A percentile compares a stretch with the other conserved stretches of the same genome.
phyloP scores from a whole-genome alignment of 2,888 invertebrate species.

The Saturnia pavonia region DNA sequence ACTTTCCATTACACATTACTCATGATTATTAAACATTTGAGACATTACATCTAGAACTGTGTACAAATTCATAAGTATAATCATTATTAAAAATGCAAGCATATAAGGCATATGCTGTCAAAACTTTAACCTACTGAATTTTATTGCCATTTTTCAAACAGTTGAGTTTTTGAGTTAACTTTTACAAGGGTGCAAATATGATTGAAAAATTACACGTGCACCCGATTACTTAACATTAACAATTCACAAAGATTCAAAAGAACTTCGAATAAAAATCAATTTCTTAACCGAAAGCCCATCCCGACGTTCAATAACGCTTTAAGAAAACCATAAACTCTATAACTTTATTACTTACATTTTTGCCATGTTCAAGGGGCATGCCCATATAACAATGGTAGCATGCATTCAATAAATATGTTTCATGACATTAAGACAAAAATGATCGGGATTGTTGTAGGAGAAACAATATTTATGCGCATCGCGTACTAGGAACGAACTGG shows the following conservation, averaged over 20 bases:
- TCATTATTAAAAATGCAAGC: too few species aligned
- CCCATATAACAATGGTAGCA: constrained; percentile 56
- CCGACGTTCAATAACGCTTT: constrained; percentile 2
- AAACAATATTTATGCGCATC: constrained; percentile 66
- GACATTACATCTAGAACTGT: too few species aligned
- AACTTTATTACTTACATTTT: constrained; percentile 35
- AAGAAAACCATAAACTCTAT: constrained; percentile 31
- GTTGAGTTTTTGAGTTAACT: too few species aligned
- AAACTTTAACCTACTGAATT: too few species aligned
- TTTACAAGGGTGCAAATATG: too few species aligned
- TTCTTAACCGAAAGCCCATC: not conserved
- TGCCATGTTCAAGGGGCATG: constrained; percentile 35
- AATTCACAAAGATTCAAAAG: not conserved
- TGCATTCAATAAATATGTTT: constrained; percentile 67
- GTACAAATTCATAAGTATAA: too few species aligned
- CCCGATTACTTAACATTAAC: too few species aligned
- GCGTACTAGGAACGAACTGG: constrained; percentile 53
- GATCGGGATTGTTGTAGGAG: constrained; percentile 67
- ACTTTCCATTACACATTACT: too few species aligned
- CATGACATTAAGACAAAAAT: constrained; percentile 59
- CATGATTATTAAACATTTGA: too few species aligned
- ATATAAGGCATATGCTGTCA: too few species aligned
- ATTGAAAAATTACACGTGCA: too few species aligned
- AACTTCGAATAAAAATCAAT: not conserved
- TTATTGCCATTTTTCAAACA: too few species aligned